A percentile compares a stretch with the other conserved stretches of the same genome.
These are phyloP conservation scores for Delphinus delphis DNA, from an alignment of 2,113 vertebrate genomes.

Conservation along the genomic window DNA sequence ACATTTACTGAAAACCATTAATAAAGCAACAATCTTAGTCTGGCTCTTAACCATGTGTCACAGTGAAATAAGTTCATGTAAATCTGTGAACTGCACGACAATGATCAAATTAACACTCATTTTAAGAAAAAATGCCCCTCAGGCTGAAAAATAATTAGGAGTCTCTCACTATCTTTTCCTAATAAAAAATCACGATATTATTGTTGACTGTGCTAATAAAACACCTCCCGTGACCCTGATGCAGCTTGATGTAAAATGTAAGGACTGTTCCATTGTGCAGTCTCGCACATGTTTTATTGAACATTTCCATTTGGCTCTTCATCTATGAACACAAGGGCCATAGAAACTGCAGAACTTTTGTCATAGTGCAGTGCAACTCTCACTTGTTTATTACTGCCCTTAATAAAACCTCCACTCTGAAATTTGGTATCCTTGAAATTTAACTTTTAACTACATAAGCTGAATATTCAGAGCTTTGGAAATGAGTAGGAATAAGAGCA, in stretches of 20 bases:
- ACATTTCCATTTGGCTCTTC: constrained; percentile 82
- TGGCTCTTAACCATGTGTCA: constrained; percentile 86
- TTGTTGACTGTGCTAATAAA: constrained; percentile 89
- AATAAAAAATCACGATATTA: constrained; percentile 88
- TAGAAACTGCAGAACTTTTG: constrained; percentile 77
- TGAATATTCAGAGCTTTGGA: constrained; percentile 39
- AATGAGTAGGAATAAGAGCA: neutral
- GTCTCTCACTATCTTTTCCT: constrained; percentile 87
- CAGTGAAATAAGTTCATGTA: constrained; percentile 87
- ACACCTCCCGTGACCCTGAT: constrained; percentile 86
- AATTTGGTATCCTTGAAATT: constrained; percentile 65
- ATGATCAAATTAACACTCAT: constrained; percentile 90
- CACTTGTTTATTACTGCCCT: neutral
- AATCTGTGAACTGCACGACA: constrained; percentile 89
- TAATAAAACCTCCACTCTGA: constrained; percentile 61
- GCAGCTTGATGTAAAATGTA: constrained; percentile 82
- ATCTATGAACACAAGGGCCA: constrained; percentile 65
- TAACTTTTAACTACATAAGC: constrained; percentile 47
- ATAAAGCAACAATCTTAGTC: constrained; percentile 86
- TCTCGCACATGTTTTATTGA: constrained; percentile 82
- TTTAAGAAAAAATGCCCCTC: constrained; percentile 86
- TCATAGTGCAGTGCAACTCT: constrained; percentile 73
- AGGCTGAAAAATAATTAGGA: constrained; percentile 90
- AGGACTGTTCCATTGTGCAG: constrained; percentile 81
- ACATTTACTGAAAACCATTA: constrained; percentile 84